Base-by-base conservation (phyloP, 1,140 invertebrate genomes). In the Epicauta chinensis region DNA sequence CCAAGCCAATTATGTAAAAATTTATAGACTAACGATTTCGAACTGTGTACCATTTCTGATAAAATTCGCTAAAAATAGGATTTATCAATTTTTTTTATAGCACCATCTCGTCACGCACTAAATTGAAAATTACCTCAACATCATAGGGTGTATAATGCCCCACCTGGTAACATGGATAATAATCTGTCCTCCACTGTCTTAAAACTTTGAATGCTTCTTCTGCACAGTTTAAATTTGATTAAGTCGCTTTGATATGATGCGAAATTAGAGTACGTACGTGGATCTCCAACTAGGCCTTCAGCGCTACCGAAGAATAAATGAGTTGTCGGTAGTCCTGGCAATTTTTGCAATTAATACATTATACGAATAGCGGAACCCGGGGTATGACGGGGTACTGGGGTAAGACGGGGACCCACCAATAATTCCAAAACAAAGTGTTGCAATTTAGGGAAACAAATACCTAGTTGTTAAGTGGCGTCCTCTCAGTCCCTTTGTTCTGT, bases 1-100 rank as follows among this genome's bases (percentile, higher is more conserved):
- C 30, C 30, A 4, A 49, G 30, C 46, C 46, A 49, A 10, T 23
- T 13, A 13, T 77, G 16, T 7, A 69, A 67, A 17, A 23, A 11
- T 10, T 49, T 12, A 16, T 49, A 49, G 1, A 30, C 11, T 7
- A 6, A 2, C 1, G 34, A 15, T 31, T 49, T 49, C 5, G 10
- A 15, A 2, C 5, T 40, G 16, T 49, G 37, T 10, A 10, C 15
- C 13, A 40, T 15, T 10, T 30, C 39, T 17, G 46, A 40, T 11
- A 39, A 40, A 31, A 49, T 49, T 16, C 13, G 14, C 37, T 49
- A 37, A 38, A 47, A 47, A 13, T 23, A 16, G 36, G 14, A 35
- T 9, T 34, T 35, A 7, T 16, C 3, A 43, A 23, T 30, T 46
- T 35, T 11, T 34, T 10, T 1, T n/a, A 9, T 34, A n/a, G n/a